Evolutionary conservation across 2,888 invertebrate genomes (phyloP).

Genomic region (Nowickia ferox): DNA sequence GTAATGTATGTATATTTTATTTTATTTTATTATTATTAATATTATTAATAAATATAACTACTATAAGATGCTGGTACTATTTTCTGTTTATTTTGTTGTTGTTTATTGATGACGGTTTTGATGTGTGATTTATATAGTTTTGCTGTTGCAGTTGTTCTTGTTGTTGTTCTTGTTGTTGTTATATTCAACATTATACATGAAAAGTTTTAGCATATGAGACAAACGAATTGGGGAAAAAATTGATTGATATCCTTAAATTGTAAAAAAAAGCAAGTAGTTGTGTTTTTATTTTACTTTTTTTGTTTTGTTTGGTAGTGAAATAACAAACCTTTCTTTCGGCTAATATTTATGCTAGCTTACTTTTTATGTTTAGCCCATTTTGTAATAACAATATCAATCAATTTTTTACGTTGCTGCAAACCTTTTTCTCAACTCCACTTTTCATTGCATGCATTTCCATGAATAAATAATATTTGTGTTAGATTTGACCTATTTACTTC

Average conservation of each 20-base stretch:
- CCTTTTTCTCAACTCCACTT: constrained; percentile 8
- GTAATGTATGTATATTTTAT: constrained; percentile 46
- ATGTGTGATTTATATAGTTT: constrained; percentile 69
- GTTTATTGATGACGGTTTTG: constrained; percentile 66
- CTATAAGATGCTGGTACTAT: constrained; percentile 66
- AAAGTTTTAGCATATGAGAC: constrained; percentile 13
- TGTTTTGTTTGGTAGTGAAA: not conserved
- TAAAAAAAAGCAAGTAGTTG: constrained; percentile 44
- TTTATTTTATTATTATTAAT: constrained; percentile 42
- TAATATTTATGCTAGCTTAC: constrained; percentile 33
- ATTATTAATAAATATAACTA: constrained; percentile 66
- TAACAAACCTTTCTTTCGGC: constrained; percentile 47
- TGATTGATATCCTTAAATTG: constrained; percentile 65
- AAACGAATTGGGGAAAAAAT: constrained; percentile 42
- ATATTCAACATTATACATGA: constrained; percentile 39
- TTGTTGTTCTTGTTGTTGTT: constrained; percentile 57
- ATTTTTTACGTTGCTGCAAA: constrained; percentile 41
- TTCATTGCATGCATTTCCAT: constrained; percentile 34
- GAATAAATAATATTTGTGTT: constrained; percentile 52
- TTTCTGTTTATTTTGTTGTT: constrained; percentile 47
- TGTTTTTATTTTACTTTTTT: not conserved
- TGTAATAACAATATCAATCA: constrained; percentile 56
- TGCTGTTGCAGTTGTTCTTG: too few species aligned
- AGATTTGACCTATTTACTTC: constrained; percentile 77
- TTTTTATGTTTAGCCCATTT: constrained; percentile 27